Percentiles rank a stretch among this genome's conserved stretches.
phyloP scores from a whole-genome alignment of 2,888 invertebrate species.

The Stratiomys singularior region DNA sequence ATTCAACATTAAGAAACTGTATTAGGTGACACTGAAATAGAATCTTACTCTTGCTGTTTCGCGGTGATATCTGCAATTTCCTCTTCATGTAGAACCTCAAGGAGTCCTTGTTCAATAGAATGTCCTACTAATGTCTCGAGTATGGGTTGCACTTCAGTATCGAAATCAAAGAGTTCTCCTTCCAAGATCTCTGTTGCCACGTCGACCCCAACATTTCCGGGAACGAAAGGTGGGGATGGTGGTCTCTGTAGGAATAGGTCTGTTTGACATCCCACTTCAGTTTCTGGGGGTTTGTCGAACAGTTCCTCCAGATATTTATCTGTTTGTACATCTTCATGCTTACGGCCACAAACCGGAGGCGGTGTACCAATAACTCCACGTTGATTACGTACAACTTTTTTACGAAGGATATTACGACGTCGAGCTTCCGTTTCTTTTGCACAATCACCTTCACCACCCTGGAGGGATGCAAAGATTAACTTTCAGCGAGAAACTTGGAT shows the following conservation, averaged over 20 bases:
- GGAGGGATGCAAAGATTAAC: no score
- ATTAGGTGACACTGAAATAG: neutral
- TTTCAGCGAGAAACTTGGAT: no score
- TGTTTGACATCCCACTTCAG: conserved; percentile 85
- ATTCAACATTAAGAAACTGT: no score
- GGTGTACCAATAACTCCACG: conserved; percentile 66
- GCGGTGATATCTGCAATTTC: conserved; percentile 83
- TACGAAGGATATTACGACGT: conserved; percentile 78
- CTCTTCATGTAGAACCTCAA: conserved; percentile 93
- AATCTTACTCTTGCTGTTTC: conserved; percentile 68
- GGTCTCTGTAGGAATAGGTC: conserved; percentile 88
- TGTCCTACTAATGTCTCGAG: conserved; percentile 90
- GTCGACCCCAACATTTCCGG: conserved; percentile 83
- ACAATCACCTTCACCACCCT: conserved; percentile 64
- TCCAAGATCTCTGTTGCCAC: conserved; percentile 87
- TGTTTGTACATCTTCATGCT: conserved; percentile 89
- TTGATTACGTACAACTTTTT: conserved; percentile 70
- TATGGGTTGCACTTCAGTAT: conserved; percentile 89
- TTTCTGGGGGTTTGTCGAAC: conserved; percentile 78
- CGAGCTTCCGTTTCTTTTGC: conserved; percentile 66
- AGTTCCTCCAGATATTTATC: conserved; percentile 90
- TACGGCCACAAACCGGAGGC: conserved; percentile 77
- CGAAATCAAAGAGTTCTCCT: conserved; percentile 94
- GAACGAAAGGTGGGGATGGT: conserved; percentile 80
- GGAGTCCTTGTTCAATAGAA: conserved; percentile 87